Evolutionary conservation across 2,888 invertebrate species (phyloP), one percentile per base, ranked within the genome.

Genomic region (Aromia moschata): DNA sequence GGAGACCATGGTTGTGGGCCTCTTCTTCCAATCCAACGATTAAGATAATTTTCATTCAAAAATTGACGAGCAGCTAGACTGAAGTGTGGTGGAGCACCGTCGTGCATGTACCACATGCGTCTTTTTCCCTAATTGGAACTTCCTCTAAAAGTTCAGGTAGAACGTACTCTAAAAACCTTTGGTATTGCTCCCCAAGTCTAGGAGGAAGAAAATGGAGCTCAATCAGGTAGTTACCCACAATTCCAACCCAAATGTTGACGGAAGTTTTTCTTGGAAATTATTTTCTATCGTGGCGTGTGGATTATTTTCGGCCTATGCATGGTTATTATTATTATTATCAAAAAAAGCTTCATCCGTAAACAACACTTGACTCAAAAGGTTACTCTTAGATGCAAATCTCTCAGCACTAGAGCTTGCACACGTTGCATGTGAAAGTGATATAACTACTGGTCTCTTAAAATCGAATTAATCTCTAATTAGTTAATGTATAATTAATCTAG

Each of bases 51-150:
- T 30, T 46, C 33, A 36, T 60, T 55, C 9, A 67, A 36, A 43
- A 52, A 61, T 20, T 56, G 49, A 43, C 62, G 60, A 15, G 56
- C 65, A 41, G 44, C 41, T 30, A 56, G 16, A 44, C 58, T 59
- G 41, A 59, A 67, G 38, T 63, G 67, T 3, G 67, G 43, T 30
- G 58, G 64, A 36, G 62, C 59, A 12, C 62, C 60, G 80, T 80
- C 18, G 43, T 46, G 47, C 33, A 53, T 43, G 12, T 52, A 61
- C 54, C 56, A 59, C 56, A 59, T 56, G 72, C 18, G 38, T 36
- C 9, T 56, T 30, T 56, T 47, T 40, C 40, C 15, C 14, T 30
- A 12, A 30, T 9, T 25, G 47, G 47, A 14, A 56, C 52, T 33
- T 62, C 58, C 46, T 62, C 58, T 45, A 62, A 38, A 12, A 59